Evolutionary conservation across 30 jellyfish, hydroid and myxozoan species (phyloP), one percentile per base, ranked within the genome.

Genomic region (Sanderia malayensis): DNA sequence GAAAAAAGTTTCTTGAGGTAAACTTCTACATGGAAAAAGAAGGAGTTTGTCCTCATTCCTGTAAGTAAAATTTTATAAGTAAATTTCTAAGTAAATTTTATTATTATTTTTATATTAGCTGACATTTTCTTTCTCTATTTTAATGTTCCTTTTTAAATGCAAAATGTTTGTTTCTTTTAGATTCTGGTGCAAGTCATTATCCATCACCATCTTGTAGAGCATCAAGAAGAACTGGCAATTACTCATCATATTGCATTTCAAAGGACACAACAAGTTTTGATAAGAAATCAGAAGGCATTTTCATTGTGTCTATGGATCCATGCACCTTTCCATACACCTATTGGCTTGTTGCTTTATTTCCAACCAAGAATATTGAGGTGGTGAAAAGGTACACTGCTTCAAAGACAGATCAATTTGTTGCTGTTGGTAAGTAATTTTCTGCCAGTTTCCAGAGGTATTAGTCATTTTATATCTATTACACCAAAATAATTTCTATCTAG

Each of bases 371-470:
- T 31, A 61, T 24, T 4, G 75, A 82, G 20, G 65, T 82, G 13
- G 61, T 82, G 1, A 57, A 73, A 25, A 46, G 59, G 49, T 82
- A 23, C 70, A 82, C 94, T 0, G 94, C 82, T 9, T 67, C 83
- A 15, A 82, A 82, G 25, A 70, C 94, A 0, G 94, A 82, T 33
- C 19, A 27, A 8, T 70, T 71, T 61, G 86, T 82, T 2, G 81
- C 86, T 19, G 72, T 82, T 45, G 94, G 94, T 82, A 57, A 61
- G 94, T n/a, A n/a, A n/a, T n/a, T n/a, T n/a, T n/a, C n/a, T n/a
- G n/a, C n/a, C n/a, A n/a, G n/a, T n/a, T n/a, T n/a, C n/a, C n/a
- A n/a, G n/a, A n/a, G n/a, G n/a, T n/a, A n/a, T n/a, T n/a, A n/a
- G n/a, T n/a, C n/a, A n/a, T n/a, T n/a, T n/a, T n/a, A n/a, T n/a